phyloP scores from a whole-genome alignment of 1,140 invertebrate genomes.

The Venturia canescens region DNA sequence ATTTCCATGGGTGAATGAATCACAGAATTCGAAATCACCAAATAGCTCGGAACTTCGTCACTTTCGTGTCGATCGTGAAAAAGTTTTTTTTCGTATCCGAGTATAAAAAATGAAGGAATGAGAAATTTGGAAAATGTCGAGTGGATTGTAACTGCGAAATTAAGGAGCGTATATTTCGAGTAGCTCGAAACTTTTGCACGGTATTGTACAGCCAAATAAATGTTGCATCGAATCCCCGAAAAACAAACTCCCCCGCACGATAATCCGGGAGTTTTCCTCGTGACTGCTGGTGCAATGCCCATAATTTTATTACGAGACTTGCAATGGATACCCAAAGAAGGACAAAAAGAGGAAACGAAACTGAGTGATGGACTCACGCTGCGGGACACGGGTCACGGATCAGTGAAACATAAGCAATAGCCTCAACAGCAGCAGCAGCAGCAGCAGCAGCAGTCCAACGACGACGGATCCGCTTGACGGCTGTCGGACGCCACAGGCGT shows the following conservation, averaged over 20 bases:
- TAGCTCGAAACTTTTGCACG: too few species aligned
- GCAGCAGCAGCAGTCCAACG: slow-evolving; percentile 21
- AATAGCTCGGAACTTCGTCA: too few species aligned
- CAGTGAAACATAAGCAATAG: slow-evolving; percentile 26
- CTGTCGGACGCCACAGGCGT: slow-evolving; percentile 37
- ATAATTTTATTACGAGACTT: slow-evolving; percentile 34
- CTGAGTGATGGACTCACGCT: neutral
- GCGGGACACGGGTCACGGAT: slow-evolving; percentile 1
- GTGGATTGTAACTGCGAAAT: too few species aligned
- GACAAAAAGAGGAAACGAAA: slow-evolving; percentile 6
- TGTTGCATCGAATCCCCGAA: neutral
- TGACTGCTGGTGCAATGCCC: slow-evolving; percentile 45
- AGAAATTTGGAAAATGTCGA: too few species aligned
- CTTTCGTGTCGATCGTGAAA: too few species aligned
- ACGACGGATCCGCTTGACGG: slow-evolving; percentile 44
- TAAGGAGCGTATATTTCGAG: too few species aligned
- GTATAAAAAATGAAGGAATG: too few species aligned
- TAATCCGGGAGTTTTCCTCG: slow-evolving; percentile 31
- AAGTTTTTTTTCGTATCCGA: too few species aligned
- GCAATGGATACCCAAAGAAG: slow-evolving; percentile 34
- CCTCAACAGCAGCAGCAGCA: slow-evolving; percentile 21
- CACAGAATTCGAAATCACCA: too few species aligned
- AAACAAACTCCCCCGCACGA: slow-evolving; percentile 4
- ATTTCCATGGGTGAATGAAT: too few species aligned
- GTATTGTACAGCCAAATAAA: too few species aligned